Percentiles rank a stretch among this genome's conserved stretches.
phyloP scores from a whole-genome alignment of 2,888 invertebrate genomes.

The Luffia ferchaultella region DNA sequence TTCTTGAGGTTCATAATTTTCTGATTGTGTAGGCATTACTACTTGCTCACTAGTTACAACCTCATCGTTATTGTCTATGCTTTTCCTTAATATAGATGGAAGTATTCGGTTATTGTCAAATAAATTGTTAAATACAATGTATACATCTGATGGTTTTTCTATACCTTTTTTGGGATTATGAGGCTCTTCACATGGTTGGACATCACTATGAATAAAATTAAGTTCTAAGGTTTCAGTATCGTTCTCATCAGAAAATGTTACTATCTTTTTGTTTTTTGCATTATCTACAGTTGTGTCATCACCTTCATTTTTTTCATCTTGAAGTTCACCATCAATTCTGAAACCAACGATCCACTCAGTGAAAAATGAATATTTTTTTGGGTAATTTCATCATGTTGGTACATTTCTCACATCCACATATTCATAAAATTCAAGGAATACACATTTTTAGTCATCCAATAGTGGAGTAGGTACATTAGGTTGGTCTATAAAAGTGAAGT shows the following conservation, averaged over 20 bases:
- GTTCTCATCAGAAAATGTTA: constrained; percentile 49
- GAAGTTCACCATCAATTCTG: constrained; percentile 37
- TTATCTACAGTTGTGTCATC: constrained; percentile 14
- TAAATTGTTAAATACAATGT: constrained; percentile 30
- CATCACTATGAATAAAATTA: constrained; percentile 38
- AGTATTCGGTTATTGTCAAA: constrained; percentile 29
- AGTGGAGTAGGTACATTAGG: no score
- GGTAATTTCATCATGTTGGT: no score
- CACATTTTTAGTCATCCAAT: no score
- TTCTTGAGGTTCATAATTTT: neutral
- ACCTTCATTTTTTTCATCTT: constrained; percentile 25
- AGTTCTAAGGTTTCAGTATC: constrained; percentile 41
- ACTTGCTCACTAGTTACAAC: neutral
- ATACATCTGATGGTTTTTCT: constrained; percentile 50
- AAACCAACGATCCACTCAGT: constrained; percentile 17
- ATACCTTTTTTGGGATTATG: constrained; percentile 37
- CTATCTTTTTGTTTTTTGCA: constrained; percentile 28
- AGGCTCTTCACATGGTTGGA: constrained; percentile 22
- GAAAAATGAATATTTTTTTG: no score
- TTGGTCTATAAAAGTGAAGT: no score
- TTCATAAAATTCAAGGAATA: no score
- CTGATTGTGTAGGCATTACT: neutral
- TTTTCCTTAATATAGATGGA: constrained; percentile 43
- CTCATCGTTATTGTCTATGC: constrained; percentile 24
- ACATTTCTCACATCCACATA: no score